These are phyloP conservation scores for Porites divaricata DNA, from an alignment of 92 coral and sea anemone species.

Conservation along the genomic window DNA sequence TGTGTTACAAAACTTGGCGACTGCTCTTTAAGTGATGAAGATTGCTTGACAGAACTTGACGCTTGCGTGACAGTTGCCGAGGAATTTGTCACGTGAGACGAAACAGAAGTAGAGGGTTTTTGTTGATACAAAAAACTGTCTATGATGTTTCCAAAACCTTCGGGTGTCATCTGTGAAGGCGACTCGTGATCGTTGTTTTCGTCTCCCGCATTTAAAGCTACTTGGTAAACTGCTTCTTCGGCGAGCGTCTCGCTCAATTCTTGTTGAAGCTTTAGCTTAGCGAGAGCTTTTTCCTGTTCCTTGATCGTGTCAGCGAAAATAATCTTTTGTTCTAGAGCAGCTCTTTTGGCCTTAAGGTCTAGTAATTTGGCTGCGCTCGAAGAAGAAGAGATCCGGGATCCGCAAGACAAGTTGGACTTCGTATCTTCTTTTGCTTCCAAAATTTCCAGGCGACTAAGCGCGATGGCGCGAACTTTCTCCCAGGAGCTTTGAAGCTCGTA, in stretches of 20 bases:
- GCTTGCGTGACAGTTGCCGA: background rate
- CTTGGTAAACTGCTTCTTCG: slow-evolving; percentile 38
- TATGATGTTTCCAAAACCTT: background rate
- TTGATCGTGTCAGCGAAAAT: background rate
- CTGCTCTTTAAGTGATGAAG: background rate
- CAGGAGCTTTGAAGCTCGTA: too few species aligned
- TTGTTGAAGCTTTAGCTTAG: slow-evolving; percentile 30
- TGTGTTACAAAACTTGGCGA: background rate
- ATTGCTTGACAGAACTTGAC: background rate
- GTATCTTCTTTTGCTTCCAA: background rate
- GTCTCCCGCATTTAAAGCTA: background rate
- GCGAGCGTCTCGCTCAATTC: slow-evolving; percentile 24
- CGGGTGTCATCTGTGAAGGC: background rate
- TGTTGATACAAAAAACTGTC: background rate
- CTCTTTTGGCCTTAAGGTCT: background rate
- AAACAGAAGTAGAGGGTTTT: background rate
- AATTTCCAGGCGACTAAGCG: background rate
- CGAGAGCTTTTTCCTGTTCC: slow-evolving; percentile 25
- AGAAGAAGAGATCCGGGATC: background rate
- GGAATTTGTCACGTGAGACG: too few species aligned
- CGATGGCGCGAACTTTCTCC: too few species aligned
- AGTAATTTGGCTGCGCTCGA: background rate
- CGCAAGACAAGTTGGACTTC: background rate
- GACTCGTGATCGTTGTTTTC: too few species aligned
- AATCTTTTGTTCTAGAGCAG: background rate